These are phyloP conservation scores for Calliphora vicina DNA, from an alignment of 1,140 invertebrate species.

Conservation along the genomic window DNA sequence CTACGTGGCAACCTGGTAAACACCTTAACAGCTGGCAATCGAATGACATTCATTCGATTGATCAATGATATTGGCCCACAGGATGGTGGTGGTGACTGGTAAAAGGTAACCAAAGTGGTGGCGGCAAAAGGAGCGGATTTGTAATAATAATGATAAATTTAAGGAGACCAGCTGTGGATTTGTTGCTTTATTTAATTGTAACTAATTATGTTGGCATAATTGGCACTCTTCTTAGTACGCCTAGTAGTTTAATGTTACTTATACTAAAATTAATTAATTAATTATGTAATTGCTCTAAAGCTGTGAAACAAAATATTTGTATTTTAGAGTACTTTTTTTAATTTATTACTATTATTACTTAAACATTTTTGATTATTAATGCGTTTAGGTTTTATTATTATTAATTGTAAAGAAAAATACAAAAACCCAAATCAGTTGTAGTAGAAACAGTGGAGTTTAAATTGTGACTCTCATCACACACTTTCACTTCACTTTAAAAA, in stretches of 20 bases:
- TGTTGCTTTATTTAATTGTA: constrained; percentile 2
- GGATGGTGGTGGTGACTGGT: neutral
- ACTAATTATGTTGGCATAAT: neutral
- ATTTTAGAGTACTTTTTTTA: constrained; percentile 17
- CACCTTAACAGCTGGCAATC: neutral
- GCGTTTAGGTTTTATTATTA: neutral
- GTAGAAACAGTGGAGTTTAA: constrained; percentile 23
- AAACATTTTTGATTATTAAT: neutral
- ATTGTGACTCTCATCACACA: constrained; percentile 26
- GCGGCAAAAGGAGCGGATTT: constrained; percentile 28
- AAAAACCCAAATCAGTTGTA: constrained; percentile 18
- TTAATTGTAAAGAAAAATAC: constrained; percentile 1
- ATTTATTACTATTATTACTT: neutral
- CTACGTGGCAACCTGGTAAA: constrained; percentile 21
- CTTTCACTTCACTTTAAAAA: neutral
- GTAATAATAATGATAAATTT: constrained; percentile 23
- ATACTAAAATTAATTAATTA: neutral
- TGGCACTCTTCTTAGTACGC: neutral
- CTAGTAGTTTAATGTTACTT: constrained; percentile 3
- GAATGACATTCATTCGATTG: neutral
- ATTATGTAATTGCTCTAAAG: constrained; percentile 12
- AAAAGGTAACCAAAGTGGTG: constrained; percentile 34
- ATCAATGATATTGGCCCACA: neutral
- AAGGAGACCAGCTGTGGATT: neutral
- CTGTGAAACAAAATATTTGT: constrained; percentile 24